Evolutionary conservation across 2,888 invertebrate genomes (phyloP), one percentile per base, ranked within the genome.

Genomic region (Tridacna gigas): DNA sequence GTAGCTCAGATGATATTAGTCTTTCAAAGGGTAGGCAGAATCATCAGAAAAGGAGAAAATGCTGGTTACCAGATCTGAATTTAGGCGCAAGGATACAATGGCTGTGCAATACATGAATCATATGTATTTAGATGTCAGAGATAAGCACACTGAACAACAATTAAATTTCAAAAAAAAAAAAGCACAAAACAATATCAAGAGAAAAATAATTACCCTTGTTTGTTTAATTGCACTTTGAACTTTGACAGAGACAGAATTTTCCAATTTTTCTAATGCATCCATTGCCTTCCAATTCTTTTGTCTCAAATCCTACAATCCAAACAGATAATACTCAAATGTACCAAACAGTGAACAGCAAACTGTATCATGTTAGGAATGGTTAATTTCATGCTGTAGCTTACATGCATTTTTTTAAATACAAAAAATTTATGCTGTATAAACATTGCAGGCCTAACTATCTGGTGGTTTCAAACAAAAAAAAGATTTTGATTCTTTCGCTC

Each of bases 241-340:
- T 91, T 92, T 92, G 83, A 91, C 91, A 80, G 91, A 83, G 69
- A 91, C 90, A 76, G 90, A 90, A 89, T 92, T 92, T 91, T 93
- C 93, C 79, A 92, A 89, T 86, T 91, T 91, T 86, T 92, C 90
- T 92, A 93, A 91, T 80, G 93, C 93, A 89, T 93, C 93, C 93
- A 93, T 93, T 83, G 92, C 93, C 89, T 93, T 93, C 93, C 93
- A 93, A 90, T 93, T 93, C 91, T 93, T 93, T 91, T 92, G 90
- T 84, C 93, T 88, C 82, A 93, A 90, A 71, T 93, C 93, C 93
- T 93, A 91, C 75, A 92, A 88, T 61, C 79, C 82, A 83, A 76
- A 76, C 48, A 56, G 20, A 56, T 56, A 56, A 56, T 56, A 56
- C 20, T 56, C 56, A 15, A 56, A 56, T 20, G 20, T 56, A 56